Evolutionary conservation across 1,140 invertebrate species (phyloP), one percentile per base, ranked within the genome.

Genomic region (Caenorhabditis tropicalis): DNA sequence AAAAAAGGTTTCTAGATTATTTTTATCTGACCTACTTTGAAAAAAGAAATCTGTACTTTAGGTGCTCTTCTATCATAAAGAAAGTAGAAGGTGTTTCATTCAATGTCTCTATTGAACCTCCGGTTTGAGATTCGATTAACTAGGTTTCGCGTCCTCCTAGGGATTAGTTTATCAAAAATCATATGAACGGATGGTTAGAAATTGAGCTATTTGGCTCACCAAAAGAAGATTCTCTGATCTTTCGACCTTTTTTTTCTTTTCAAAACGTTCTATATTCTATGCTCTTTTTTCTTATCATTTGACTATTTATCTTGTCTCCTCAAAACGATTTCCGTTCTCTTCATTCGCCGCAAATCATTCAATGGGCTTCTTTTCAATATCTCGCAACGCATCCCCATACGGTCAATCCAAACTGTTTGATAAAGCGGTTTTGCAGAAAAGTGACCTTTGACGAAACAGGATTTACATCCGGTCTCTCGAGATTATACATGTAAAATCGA

Each of bases 401-500:
- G 58, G 58, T 65, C 33, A 65, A 65, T 65, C 58, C 58, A 65
- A 65, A 65, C 58, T 15, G 58, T 65, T 3, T 65, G 65, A 74
- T 74, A 74, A 74, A 74, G 36, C 36, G 65, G 65, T 74, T 74
- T 74, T 74, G 65, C 65, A 74, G 36, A 74, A 74, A 74, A 74
- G 65, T 74, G 65, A 74, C 65, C 65, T 74, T 74, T 74, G 65
- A 46, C 65, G 36, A 74, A 74, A 74, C 65, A 33, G 65, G 65
- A 33, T 74, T 74, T 74, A 36, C 21, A 43, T 74, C 65, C 65
- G 65, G 65, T 43, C 29, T 74, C 33, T 74, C 36, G 53, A 58
- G 53, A 58, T 58, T 58, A 51, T 19, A 51, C 16, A 36, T 65
- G n/a, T 74, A 74, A 21, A 74, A 27, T 24, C 12, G 21, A 4